Conservation (phyloP, 2,797 vertebrate species). For the Bothrops alternatus region DNA sequence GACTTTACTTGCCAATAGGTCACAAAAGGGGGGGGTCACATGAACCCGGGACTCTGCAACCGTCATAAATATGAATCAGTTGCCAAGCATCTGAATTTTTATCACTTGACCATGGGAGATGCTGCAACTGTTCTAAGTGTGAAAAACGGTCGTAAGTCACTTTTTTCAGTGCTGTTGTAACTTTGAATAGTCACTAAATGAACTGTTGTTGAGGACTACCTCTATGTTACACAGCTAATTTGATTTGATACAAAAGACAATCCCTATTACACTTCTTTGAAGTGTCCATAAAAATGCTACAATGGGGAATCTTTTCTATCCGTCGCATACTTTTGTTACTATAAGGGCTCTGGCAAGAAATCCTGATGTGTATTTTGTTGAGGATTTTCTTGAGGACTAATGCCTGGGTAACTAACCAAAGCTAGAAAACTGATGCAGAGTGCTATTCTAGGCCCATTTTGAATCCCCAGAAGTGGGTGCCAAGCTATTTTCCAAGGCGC, state of each 20-base stretch:
- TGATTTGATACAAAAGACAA: neutral
- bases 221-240: neutral
- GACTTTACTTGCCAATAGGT: neutral
- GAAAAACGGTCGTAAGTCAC: neutral
- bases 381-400: neutral
- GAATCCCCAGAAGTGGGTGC: neutral
- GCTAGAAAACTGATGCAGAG: neutral
- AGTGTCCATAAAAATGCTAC: neutral
- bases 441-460: neutral
- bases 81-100: no score
- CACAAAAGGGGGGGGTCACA: neutral
- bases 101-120: no score
- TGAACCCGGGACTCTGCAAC: neutral
- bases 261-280: neutral
- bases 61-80: no score
- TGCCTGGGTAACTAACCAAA: neutral
- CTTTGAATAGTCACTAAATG: neutral
- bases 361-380: neutral
- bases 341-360: neutral
- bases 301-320: neutral
- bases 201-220: neutral
- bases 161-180: neutral
- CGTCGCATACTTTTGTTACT: neutral
- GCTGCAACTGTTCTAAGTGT: neutral
- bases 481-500: no score